Conservation (phyloP, 2,888 invertebrate species). For the Nomada fabriciana region DNA sequence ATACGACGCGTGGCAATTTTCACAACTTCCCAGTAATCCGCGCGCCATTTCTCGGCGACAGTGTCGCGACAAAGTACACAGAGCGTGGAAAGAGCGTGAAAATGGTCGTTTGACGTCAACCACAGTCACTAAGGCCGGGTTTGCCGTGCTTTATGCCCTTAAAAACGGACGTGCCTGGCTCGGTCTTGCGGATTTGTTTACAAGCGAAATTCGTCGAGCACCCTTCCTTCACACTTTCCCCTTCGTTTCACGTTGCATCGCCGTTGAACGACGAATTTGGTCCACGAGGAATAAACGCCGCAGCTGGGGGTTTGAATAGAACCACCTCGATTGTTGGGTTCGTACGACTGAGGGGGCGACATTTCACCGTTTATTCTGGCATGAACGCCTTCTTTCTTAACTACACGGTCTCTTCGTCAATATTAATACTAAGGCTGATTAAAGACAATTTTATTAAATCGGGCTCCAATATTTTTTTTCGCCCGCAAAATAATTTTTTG, state of each 20-base stretch:
- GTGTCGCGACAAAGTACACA: constrained; percentile 23
- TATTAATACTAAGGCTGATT: background rate
- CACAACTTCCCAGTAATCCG: constrained; percentile 14
- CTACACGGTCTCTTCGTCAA: background rate
- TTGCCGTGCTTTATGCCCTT: constrained; percentile 23
- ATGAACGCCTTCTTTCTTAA: background rate
- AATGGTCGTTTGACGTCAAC: constrained; percentile 61
- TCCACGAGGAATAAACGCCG: background rate
- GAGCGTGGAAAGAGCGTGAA: constrained; percentile 30
- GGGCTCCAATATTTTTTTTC: too few species aligned
- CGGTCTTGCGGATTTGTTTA: constrained; percentile 42
- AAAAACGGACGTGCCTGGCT: constrained; percentile 29
- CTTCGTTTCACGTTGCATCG: constrained; percentile 5
- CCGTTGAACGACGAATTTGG: background rate
- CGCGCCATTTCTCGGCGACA: constrained; percentile 13
- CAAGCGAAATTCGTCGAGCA: constrained; percentile 35
- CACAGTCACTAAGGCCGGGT: constrained; percentile 29
- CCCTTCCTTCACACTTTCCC: background rate
- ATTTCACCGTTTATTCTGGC: background rate
- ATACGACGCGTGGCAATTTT: constrained; percentile 22
- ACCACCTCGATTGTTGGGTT: background rate
- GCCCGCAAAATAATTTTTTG: too few species aligned
- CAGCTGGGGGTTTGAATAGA: background rate
- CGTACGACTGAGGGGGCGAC: background rate
- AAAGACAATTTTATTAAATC: too few species aligned